phyloP scores from a whole-genome alignment of 2,888 invertebrate genomes.

The Timema cristinae region DNA sequence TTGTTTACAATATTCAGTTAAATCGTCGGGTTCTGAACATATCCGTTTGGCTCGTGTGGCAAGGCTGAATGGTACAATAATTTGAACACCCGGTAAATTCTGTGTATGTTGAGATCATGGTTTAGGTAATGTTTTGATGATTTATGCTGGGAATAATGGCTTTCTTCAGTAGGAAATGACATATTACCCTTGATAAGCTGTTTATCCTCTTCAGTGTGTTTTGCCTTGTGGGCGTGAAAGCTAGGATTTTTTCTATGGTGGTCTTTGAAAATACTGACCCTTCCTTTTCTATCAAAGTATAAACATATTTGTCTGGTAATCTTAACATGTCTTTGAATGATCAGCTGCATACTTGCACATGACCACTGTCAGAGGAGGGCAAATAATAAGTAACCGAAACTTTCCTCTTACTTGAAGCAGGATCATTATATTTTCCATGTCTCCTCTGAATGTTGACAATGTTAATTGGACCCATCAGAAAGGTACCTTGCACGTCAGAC shows the following conservation, averaged over 20 bases:
- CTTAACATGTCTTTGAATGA: slow-evolving; percentile 2
- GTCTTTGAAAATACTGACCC: no score
- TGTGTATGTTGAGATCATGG: slow-evolving; percentile 14
- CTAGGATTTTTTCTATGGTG: no score
- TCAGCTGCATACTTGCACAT: background rate
- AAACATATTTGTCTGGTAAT: background rate
- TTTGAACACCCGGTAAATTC: slow-evolving; percentile 14
- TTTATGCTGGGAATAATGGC: background rate
- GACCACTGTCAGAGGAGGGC: background rate
- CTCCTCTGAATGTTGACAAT: no score
- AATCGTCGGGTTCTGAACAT: no score
- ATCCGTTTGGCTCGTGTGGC: no score
- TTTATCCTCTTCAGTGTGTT: no score
- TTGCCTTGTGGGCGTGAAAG: no score
- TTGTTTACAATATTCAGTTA: no score
- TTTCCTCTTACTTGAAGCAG: background rate
- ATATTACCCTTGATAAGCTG: no score
- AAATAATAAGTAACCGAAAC: background rate
- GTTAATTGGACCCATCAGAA: background rate
- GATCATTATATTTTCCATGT: slow-evolving; percentile 5
- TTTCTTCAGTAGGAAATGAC: slow-evolving; percentile 13
- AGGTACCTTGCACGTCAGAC: slow-evolving; percentile 1
- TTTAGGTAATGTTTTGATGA: slow-evolving; percentile 3
- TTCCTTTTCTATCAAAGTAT: background rate
- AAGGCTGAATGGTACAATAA: no score